Conservation (phyloP, 2,113 vertebrate genomes). For the Syrrhaptes paradoxus region DNA sequence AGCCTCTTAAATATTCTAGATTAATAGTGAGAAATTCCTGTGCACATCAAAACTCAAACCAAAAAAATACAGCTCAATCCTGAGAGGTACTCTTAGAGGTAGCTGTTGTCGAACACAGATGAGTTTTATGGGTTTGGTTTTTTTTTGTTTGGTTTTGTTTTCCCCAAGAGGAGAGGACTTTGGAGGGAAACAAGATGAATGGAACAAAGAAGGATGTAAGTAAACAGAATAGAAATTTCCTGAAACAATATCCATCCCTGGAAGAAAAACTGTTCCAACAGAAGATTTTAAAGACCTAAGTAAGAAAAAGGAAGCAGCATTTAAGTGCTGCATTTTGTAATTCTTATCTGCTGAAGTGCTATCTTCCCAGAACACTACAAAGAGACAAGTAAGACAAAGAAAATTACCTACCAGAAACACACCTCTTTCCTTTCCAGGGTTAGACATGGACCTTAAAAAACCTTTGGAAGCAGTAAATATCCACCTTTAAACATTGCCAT, state of each 20-base stretch:
- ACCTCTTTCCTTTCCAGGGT: background rate
- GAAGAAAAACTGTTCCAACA: background rate
- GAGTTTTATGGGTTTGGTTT: rapidly evolving
- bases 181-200: rapidly evolving
- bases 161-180: background rate
- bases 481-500: rapidly evolving
- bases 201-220: background rate
- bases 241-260: background rate
- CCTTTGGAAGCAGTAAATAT: rapidly evolving
- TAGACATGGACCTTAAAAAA: rapidly evolving
- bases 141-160: background rate
- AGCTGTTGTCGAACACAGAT: rapidly evolving
- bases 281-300: background rate
- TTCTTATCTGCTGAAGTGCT: background rate
- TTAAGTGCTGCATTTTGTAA: background rate
- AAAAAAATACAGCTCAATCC: background rate
- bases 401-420: background rate
- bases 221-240: background rate
- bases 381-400: background rate
- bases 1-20: background rate
- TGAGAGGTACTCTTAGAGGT: background rate
- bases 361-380: background rate
- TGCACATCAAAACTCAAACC: background rate
- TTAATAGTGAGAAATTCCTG: background rate
- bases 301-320: background rate